Evolutionary conservation across 2,113 vertebrate genomes (phyloP), one percentile per base, ranked within the genome.

Genomic region (Archocentrus centrarchus): DNA sequence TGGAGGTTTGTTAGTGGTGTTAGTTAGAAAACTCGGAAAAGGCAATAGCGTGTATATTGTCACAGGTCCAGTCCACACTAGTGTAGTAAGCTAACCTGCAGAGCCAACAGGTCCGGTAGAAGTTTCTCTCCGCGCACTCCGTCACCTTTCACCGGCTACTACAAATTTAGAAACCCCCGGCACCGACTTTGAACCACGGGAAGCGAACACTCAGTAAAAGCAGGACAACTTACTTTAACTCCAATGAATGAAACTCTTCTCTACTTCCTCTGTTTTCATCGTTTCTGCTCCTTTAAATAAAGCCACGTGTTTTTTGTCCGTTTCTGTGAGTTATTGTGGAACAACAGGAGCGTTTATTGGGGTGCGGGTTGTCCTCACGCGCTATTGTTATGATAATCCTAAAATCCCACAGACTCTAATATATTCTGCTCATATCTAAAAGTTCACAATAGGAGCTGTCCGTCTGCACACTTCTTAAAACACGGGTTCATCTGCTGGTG

Each of bases 201-300:
- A 35, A 70, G 62, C 9, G 0, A 41, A 11, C 17, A 13, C 20
- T 17, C 7, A 30, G 53, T 24, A 11, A 66, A 73, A 6, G 27
- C 2, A 60, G 24, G 6, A 10, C 3, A 22, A 95, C 96, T 96
- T 95, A 96, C 95, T 94, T 94, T 85, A 96, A 76, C 53, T 86
- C 55, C 84, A 37, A 14, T 78, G 70, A 77, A 63, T 82, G 77
- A 77, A 61, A n/a, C 55, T 85, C 61, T 61, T 60, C 32, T 70
- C 18, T 59, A 20, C 66, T 84, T 85, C 64, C 85, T 79, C 2
- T 73, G 91, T 47, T 59, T 75, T 86, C 93, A 91, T 94, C 68
- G 82, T 82, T 20, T 87, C 85, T 81, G 86, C 73, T 86, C 89
- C 92, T 93, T 93, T 91, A 93, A 84, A 90, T 8, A 4, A 79